phyloP scores from a whole-genome alignment of 2,113 vertebrate species.

The Stegostoma tigrinum region DNA sequence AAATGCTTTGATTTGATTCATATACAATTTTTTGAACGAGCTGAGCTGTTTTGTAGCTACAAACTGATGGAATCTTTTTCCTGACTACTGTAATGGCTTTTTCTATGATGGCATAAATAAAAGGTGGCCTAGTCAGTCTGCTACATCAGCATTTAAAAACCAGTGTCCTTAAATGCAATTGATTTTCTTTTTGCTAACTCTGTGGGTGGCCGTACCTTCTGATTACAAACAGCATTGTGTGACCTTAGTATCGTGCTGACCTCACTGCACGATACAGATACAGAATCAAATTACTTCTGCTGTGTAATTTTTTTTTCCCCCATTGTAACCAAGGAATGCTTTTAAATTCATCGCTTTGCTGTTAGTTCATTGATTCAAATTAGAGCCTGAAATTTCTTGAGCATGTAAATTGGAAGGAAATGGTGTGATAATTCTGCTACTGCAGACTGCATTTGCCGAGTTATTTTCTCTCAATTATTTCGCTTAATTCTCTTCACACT shows the following conservation, averaged over 20 bases:
- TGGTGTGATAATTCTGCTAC: too few relatives aligned
- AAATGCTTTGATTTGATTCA: background rate
- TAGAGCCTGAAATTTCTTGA: too few relatives aligned
- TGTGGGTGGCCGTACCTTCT: background rate
- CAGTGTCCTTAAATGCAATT: constrained; percentile 12
- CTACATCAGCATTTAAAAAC: background rate
- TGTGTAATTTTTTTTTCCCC: background rate
- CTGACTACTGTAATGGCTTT: background rate
- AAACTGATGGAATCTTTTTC: background rate
- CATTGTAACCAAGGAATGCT: background rate
- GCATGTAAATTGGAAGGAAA: too few relatives aligned
- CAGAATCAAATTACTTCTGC: background rate
- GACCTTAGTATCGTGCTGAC: background rate
- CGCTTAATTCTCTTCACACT: background rate
- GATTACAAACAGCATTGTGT: background rate
- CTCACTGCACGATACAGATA: background rate
- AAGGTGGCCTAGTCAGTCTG: background rate
- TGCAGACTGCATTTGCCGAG: background rate
- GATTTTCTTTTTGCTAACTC: constrained; percentile 9
- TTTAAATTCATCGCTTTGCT: background rate
- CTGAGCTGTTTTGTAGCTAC: background rate
- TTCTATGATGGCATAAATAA: background rate
- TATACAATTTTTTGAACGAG: background rate
- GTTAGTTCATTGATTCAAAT: background rate
- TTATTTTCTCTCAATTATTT: background rate